phyloP scores from a whole-genome alignment of 2,888 invertebrate species.

The Drosophila nr. perissopoda region DNA sequence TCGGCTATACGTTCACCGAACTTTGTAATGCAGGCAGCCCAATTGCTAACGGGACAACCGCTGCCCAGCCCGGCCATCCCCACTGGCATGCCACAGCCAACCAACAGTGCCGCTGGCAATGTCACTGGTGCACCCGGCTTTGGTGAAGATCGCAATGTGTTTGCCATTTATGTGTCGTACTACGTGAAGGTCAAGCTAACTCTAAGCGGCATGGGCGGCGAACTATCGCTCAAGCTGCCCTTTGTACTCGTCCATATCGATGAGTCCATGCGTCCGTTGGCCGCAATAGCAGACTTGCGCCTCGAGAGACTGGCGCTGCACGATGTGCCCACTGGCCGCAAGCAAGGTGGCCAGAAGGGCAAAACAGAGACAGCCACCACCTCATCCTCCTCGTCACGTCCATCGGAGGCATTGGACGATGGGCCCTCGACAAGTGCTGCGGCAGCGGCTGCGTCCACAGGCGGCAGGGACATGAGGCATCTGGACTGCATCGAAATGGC shows the following conservation, averaged over 20 bases:
- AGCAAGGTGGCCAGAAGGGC: slow-evolving; percentile 40
- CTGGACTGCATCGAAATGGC: slow-evolving; percentile 76
- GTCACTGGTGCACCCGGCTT: slow-evolving; percentile 20
- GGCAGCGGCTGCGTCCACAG: slow-evolving; percentile 42
- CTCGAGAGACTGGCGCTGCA: slow-evolving; percentile 72
- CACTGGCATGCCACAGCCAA: slow-evolving; percentile 41
- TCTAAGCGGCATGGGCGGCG: slow-evolving; percentile 92
- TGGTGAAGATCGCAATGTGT: slow-evolving; percentile 91
- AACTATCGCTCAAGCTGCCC: slow-evolving; percentile 91
- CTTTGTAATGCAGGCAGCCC: slow-evolving; percentile 62
- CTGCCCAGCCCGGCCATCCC: slow-evolving; percentile 70
- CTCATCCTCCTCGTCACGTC: background rate
- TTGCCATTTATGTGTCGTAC: slow-evolving; percentile 96
- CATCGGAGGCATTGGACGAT: slow-evolving; percentile 38
- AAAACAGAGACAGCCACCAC: background rate
- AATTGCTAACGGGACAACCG: slow-evolving; percentile 56
- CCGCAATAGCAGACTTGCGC: slow-evolving; percentile 54
- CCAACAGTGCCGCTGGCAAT: slow-evolving; percentile 1
- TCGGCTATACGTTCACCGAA: slow-evolving; percentile 86
- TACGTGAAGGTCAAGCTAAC: slow-evolving; percentile 94
- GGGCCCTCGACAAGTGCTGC: slow-evolving; percentile 71
- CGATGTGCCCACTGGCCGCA: slow-evolving; percentile 73
- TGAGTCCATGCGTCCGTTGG: slow-evolving; percentile 64
- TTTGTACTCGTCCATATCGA: slow-evolving; percentile 90
- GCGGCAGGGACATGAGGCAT: background rate